These are phyloP conservation scores for Ara ararauna DNA, from an alignment of 2,797 vertebrate species.

Conservation along the genomic window DNA sequence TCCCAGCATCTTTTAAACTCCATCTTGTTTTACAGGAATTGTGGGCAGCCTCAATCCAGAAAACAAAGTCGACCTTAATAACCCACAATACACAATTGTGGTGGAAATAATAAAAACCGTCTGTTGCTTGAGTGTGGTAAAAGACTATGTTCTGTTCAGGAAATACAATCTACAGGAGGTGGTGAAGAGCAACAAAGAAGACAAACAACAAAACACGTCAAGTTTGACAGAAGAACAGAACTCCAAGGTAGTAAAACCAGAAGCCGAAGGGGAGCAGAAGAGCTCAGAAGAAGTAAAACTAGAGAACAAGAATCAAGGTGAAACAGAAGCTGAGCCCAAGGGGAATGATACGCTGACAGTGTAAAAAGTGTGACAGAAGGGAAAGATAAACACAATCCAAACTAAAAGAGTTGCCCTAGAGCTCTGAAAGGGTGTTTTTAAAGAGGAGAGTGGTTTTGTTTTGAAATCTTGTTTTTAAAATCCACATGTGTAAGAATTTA, in stretches of 20 bases:
- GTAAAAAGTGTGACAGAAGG: neutral
- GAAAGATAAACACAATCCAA: neutral
- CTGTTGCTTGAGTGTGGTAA: slow-evolving; percentile 93
- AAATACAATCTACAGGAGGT: slow-evolving; percentile 97
- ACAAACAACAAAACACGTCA: slow-evolving; percentile 37
- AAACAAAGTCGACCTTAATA: slow-evolving; percentile 93
- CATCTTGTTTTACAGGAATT: slow-evolving; percentile 80
- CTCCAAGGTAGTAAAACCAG: neutral
- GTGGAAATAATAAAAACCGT: slow-evolving; percentile 94
- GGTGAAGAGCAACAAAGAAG: slow-evolving; percentile 80
- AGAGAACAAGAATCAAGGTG: slow-evolving; percentile 25
- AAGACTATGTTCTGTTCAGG: slow-evolving; percentile 89
- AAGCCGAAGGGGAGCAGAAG: slow-evolving; percentile 34
- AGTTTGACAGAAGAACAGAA: neutral
- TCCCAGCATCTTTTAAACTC: neutral
- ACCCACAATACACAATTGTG: slow-evolving; percentile 91
- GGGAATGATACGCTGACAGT: neutral
- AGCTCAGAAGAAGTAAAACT: slow-evolving; percentile 41
- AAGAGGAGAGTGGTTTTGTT: slow-evolving; percentile 10
- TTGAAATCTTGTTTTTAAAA: slow-evolving; percentile 20
- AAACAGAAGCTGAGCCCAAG: slow-evolving; percentile 24
- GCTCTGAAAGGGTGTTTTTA: neutral
- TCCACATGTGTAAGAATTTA: neutral
- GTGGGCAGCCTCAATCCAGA: slow-evolving; percentile 91
- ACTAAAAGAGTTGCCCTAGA: neutral